These are phyloP conservation scores for Calvadosia cruxmelitensis DNA, from an alignment of 30 jellyfish, hydroid and myxozoan species.

Conservation along the genomic window DNA sequence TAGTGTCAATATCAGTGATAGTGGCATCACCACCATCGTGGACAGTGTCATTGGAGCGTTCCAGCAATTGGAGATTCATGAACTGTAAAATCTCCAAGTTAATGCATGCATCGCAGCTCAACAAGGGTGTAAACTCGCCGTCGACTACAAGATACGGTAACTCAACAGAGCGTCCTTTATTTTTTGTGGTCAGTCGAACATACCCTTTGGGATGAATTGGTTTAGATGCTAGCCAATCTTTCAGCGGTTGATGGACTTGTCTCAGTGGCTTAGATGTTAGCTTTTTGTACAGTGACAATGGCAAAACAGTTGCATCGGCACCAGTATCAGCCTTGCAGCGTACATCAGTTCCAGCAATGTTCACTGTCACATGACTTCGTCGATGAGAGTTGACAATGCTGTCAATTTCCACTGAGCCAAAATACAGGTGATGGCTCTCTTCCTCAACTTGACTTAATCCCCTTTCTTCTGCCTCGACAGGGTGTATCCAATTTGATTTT, in stretches of 20 bases:
- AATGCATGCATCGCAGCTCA: conserved; percentile 10
- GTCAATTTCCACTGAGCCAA: conserved; percentile 13
- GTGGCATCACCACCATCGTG: too few relatives aligned
- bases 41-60: conserved; percentile 6
- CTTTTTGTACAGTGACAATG: conserved; percentile 8
- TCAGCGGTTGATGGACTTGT: conserved; percentile 12
- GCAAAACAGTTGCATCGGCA: conserved; percentile 21
- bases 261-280: conserved; percentile 7
- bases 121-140: conserved; percentile 20
- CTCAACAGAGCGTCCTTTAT: too few relatives aligned
- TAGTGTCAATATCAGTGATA: too few relatives aligned
- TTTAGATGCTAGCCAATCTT: conserved; percentile 21
- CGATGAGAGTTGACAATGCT: conserved; percentile 9
- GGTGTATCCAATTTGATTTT: conserved; percentile 7
- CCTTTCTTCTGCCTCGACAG: conserved; percentile 11
- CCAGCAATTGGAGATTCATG: conserved; percentile 14
- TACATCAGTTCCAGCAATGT: conserved; percentile 15
- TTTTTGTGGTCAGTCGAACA: too few relatives aligned
- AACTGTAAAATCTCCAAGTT: conserved; percentile 19
- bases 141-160: too few relatives aligned
- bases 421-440: conserved; percentile 15
- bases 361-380: conserved; percentile 6
- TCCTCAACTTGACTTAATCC: conserved; percentile 8
- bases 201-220: conserved; percentile 17
- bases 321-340: conserved; percentile 18